Evolutionary conservation across 2,797 vertebrate species (phyloP).

Genomic region (Neosilurus hyrtlii): DNA sequence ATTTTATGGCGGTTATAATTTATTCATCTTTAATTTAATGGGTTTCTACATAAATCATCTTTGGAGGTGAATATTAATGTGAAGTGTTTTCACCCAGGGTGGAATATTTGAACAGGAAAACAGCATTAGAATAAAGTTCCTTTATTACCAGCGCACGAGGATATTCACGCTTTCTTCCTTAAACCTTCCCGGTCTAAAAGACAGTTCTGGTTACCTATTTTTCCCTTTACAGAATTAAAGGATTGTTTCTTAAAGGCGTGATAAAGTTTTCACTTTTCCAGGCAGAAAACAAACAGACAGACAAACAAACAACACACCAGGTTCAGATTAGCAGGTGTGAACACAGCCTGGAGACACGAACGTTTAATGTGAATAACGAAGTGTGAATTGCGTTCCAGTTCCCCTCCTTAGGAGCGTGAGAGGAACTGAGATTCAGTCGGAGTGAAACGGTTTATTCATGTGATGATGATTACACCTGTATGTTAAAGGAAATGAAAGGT

Average conservation of each 20-base stretch:
- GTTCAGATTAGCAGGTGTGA: conserved; percentile 7
- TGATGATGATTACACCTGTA: conserved; percentile 21
- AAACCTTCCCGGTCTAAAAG: neutral
- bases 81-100: neutral
- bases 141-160: too few species aligned
- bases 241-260: neutral
- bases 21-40: neutral
- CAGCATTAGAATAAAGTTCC: too few species aligned
- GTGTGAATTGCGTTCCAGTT: conserved; percentile 7
- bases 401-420: neutral
- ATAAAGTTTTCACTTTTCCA: too few species aligned
- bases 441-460: neutral
- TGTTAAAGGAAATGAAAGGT: conserved; percentile 22
- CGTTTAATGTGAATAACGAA: neutral
- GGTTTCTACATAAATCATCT: neutral
- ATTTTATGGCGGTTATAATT: neutral
- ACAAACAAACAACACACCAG: neutral
- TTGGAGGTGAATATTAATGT: neutral
- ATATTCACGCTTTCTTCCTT: too few species aligned
- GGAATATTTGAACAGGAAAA: neutral
- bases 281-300: neutral
- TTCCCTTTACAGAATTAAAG: neutral
- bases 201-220: neutral
- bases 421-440: conserved; percentile 3
- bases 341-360: neutral